Percentiles rank a stretch among this genome's conserved stretches.
Evolutionary conservation across 2,113 vertebrate genomes (phyloP).

Genomic region (Amblyopsis rosae): DNA sequence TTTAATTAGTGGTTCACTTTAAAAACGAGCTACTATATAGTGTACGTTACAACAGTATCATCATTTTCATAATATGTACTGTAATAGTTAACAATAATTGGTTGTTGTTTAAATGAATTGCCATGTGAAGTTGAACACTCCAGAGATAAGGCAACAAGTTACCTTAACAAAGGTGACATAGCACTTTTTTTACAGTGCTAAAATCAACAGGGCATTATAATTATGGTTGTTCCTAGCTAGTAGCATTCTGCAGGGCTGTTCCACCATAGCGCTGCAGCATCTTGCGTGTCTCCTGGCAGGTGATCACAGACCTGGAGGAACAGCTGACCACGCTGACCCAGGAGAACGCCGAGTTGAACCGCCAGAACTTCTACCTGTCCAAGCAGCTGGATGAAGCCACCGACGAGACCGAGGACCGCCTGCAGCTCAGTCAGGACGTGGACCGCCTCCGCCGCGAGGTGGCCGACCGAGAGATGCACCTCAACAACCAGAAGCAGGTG

Average conservation of each 20-base stretch:
- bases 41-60: too few species aligned
- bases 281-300: slow-evolving; percentile 69
- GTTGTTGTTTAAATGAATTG: too few species aligned
- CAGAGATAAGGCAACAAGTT: too few species aligned
- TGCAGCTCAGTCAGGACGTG: slow-evolving; percentile 87
- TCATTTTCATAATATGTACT: too few species aligned
- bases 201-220: background rate
- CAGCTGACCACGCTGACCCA: slow-evolving; percentile 92
- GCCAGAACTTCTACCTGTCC: slow-evolving; percentile 94
- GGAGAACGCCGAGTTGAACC: slow-evolving; percentile 95
- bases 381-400: slow-evolving; percentile 94
- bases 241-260: background rate
- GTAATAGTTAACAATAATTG: too few species aligned
- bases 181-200: background rate
- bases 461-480: slow-evolving; percentile 95
- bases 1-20: too few species aligned
- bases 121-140: too few species aligned
- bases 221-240: too few species aligned
- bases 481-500: slow-evolving; percentile 97
- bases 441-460: slow-evolving; percentile 93
- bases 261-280: background rate
- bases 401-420: slow-evolving; percentile 84
- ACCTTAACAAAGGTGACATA: background rate
- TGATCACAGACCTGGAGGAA: slow-evolving; percentile 97
- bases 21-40: too few species aligned